Evolutionary conservation across 2,113 vertebrate genomes (phyloP).

Genomic region (Semicossyphus pulcher): DNA sequence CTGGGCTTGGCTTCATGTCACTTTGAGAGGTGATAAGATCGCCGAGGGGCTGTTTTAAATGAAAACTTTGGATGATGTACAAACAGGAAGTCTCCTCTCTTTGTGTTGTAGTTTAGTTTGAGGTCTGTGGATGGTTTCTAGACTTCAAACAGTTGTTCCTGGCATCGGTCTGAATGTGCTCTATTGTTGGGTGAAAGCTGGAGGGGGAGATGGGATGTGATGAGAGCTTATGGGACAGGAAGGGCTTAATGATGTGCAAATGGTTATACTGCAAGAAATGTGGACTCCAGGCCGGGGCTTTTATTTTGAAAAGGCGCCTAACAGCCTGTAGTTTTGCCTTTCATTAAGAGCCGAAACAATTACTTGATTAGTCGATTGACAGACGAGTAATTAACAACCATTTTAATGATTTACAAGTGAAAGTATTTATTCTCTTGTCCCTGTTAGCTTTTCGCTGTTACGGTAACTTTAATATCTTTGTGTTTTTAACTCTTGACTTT

Average conservation of each 20-base stretch:
- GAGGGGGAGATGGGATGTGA: slow-evolving; percentile 9
- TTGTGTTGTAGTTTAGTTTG: not conserved
- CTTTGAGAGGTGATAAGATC: not conserved
- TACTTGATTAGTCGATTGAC: too few relatives aligned
- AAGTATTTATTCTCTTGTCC: too few relatives aligned
- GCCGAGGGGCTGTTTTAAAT: not conserved
- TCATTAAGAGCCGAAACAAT: too few relatives aligned
- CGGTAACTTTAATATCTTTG: too few relatives aligned
- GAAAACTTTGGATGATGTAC: not conserved
- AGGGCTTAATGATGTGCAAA: not conserved
- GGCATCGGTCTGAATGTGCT: slow-evolving; percentile 7
- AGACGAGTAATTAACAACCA: too few relatives aligned
- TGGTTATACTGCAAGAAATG: not conserved
- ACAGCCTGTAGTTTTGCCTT: not conserved
- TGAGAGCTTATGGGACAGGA: not conserved
- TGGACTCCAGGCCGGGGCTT: not conserved
- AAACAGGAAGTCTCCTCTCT: not conserved
- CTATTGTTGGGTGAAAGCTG: not conserved
- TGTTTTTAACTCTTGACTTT: too few relatives aligned
- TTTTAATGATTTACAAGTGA: too few relatives aligned
- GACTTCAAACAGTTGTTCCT: slow-evolving; percentile 25
- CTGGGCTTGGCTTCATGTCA: not conserved
- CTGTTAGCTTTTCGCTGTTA: too few relatives aligned
- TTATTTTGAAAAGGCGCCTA: not conserved
- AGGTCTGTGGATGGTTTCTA: not conserved